Base-by-base conservation (phyloP, 92 coral and sea anemone species). In the Hydrozoanthus gracilis region DNA sequence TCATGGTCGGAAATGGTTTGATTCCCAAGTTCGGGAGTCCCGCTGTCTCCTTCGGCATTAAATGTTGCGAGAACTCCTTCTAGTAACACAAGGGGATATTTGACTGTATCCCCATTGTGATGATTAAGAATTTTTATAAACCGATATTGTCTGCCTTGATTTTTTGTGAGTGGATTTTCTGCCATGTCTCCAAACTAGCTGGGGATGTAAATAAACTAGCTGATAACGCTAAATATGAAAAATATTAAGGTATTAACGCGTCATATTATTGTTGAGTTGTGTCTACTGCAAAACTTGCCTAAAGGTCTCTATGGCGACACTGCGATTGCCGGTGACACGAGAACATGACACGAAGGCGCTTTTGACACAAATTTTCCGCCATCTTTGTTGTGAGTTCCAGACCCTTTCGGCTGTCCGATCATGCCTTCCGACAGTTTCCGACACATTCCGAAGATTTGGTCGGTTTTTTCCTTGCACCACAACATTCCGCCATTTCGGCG, bases 401-500 rank as follows among this genome's bases (percentile, higher is more conserved):
- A 18, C 58, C 7, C 3, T 17, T 46, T 51, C 66, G 82, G 82
- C 49, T 79, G 49, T 39, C 20, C 51, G 82, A 18, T 6, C 18
- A 61, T 46, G 49, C 0, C 39, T 27, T 27, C 47, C 79, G 87
- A 58, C 78, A 35, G 5, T 70, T 83, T 71, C 79, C 87, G 85
- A 16, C 44, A 6, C 64, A 0, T 16, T 65, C 73, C 84, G 84
- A 79, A 79, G 74, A 64, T 18, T 51, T 75, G 56, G 50, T 35
- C 15, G 15, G 3, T 3, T 4, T 16, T 13, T 4, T 49, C 48
- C 54, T 14, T 35, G 60, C 48, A 16, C 73, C 61, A 46, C 27
- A 80, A 51, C 45, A 48, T 64, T 87, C 91, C 91, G 86, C 93
- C 93, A 84, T 88, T 88, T 88, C 92, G 98, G 93, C 95, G 95